Conservation (phyloP, 2,113 vertebrate species). For the Microcebus tavaratra region DNA sequence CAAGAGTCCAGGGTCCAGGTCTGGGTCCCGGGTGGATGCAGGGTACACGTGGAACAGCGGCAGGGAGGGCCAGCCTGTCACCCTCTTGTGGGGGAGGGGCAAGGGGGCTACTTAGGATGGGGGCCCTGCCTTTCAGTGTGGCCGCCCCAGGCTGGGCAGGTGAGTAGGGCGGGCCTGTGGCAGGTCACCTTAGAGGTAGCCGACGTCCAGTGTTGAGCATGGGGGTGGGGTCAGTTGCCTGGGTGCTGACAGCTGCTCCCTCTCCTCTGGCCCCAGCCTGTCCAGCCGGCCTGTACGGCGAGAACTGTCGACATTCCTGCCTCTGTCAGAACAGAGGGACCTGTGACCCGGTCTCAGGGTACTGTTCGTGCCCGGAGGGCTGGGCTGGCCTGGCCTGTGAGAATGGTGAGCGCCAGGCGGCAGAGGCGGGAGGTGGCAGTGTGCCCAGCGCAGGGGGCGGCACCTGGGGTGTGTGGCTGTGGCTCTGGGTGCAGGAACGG, state of each 20-base stretch:
- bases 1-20: too few relatives aligned
- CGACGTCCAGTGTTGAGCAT: neutral
- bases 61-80: neutral
- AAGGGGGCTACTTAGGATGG: neutral
- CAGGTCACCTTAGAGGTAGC: neutral
- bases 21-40: rapidly evolving
- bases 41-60: rapidly evolving
- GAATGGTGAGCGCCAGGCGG: constrained; percentile 82
- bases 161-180: neutral
- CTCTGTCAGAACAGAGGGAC: constrained; percentile 91
- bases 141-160: neutral
- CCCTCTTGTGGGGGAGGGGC: too few relatives aligned
- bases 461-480: neutral
- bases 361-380: constrained; percentile 87
- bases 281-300: constrained; percentile 86
- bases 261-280: constrained; percentile 84
- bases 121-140: rapidly evolving
- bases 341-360: constrained; percentile 87
- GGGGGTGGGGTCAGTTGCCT: neutral
- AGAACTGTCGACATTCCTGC: constrained; percentile 88
- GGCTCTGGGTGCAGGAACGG: neutral
- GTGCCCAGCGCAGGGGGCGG: neutral
- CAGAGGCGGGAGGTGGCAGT: rapidly evolving
- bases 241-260: neutral
- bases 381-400: constrained; percentile 93